These are phyloP conservation scores for Sandelia bainsii DNA, from an alignment of 2,797 vertebrate species.

Conservation along the genomic window DNA sequence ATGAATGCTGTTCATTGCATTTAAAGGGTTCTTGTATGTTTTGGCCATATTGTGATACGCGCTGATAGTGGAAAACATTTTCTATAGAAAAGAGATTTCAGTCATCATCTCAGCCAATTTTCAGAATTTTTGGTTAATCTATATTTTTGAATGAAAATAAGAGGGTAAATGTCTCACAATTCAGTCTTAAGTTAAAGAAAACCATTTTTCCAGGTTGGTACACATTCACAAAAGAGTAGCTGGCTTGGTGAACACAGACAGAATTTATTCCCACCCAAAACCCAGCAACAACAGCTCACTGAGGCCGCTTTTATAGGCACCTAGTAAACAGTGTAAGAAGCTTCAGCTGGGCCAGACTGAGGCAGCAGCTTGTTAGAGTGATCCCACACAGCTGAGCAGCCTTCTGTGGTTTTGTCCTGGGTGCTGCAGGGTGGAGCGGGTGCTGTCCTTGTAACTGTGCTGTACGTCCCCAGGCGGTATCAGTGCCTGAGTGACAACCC, in stretches of 20 bases:
- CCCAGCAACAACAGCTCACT: conserved; percentile 47
- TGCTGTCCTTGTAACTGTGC: conserved; percentile 79
- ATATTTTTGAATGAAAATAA: not conserved
- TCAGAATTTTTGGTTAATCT: not conserved
- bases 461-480: conserved; percentile 69
- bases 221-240: conserved; percentile 41
- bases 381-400: conserved; percentile 80
- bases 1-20: not conserved
- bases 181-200: conserved; percentile 22
- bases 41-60: not conserved
- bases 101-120: not conserved
- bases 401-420: conserved; percentile 74
- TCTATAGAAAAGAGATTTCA: not conserved
- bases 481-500: conserved; percentile 72
- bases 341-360: conserved; percentile 69
- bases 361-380: conserved; percentile 79
- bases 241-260: conserved; percentile 41
- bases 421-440: conserved; percentile 79
- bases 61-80: no score
- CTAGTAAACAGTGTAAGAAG: conserved; percentile 62
- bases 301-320: conserved; percentile 49
- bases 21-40: not conserved
- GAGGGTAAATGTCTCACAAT: conserved; percentile 14
- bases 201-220: conserved; percentile 16
- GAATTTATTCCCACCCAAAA: conserved; percentile 64